Percentiles rank a stretch among this genome's conserved stretches.
Evolutionary conservation across 2,113 vertebrate species (phyloP).

Genomic region (Cryptotis parvus): DNA sequence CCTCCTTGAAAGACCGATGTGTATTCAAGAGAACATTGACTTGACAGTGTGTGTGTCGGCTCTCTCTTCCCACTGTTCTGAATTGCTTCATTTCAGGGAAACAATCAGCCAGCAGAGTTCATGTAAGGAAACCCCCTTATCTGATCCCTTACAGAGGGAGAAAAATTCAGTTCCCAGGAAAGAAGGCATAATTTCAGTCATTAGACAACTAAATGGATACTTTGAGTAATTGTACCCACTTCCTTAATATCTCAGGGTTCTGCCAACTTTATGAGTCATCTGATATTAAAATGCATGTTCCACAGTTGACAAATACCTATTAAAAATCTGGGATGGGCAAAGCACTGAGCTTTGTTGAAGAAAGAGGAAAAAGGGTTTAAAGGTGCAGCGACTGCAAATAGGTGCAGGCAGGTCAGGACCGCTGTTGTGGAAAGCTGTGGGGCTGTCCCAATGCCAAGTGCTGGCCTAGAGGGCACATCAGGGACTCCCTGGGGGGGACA

Average conservation of each 20-base stretch:
- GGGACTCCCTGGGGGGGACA: not conserved
- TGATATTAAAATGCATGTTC: conserved; percentile 32
- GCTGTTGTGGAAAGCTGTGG: not conserved
- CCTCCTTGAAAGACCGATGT: conserved; percentile 72
- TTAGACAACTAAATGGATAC: conserved; percentile 39
- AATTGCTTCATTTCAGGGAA: conserved; percentile 47
- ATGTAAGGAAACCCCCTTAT: conserved; percentile 17
- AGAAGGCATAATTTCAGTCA: conserved; percentile 21
- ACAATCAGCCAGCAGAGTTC: conserved; percentile 62
- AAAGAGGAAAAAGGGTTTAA: not conserved
- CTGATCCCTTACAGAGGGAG: not conserved
- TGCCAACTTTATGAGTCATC: conserved; percentile 31
- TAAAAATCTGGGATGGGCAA: not conserved
- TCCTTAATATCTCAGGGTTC: not conserved
- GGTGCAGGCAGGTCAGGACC: not conserved
- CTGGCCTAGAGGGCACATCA: not conserved
- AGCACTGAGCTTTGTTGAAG: not conserved
- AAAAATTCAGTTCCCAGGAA: conserved; percentile 42
- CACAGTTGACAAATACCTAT: not conserved
- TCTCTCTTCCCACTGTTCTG: conserved; percentile 78
- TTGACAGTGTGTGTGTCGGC: conserved; percentile 64
- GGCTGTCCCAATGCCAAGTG: not conserved
- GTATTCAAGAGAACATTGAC: conserved; percentile 77
- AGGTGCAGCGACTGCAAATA: not conserved
- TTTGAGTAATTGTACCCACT: not conserved